phyloP scores from a whole-genome alignment of 2,113 vertebrate species.

The human (Homo sapiens) region GRCh38 chr4:189309501-189310000 shows the following conservation, averaged over 20 bases:
- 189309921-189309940: neutral
- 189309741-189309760: neutral
- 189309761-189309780: neutral
- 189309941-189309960: neutral
- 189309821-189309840: neutral
- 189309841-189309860: constrained; percentile 47
- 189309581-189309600: neutral
- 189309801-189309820: constrained; percentile 34
- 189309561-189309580: too few species aligned
- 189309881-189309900: neutral
- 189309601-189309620: neutral
- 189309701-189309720: neutral
- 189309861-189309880: neutral
- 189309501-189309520: neutral
- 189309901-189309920: neutral
- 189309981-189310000: neutral
- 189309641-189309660: neutral
- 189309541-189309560: neutral
- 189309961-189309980: neutral
- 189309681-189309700: neutral
- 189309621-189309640: neutral
- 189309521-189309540: too few species aligned
- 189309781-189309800: neutral
- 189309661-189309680: neutral
- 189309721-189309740: constrained; percentile 21